These are phyloP conservation scores for Cochlearius cochlearius DNA, from an alignment of 2,113 vertebrate genomes.

Conservation along the genomic window DNA sequence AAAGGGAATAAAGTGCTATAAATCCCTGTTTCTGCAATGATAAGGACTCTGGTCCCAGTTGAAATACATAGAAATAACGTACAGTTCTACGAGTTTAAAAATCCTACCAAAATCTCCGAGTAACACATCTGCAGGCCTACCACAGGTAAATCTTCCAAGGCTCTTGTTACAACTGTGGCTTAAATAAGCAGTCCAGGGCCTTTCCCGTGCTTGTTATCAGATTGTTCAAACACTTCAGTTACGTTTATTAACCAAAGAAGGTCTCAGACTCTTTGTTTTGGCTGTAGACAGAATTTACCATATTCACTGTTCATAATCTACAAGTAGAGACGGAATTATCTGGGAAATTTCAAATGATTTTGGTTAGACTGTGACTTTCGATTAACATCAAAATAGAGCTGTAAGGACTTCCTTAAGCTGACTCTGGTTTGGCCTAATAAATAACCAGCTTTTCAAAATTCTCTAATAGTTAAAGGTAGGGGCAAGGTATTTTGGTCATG, in stretches of 20 bases:
- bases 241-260: background rate
- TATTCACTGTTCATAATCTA: background rate
- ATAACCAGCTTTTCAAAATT: background rate
- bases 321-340: background rate
- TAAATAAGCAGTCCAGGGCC: background rate
- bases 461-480: background rate
- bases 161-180: background rate
- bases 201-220: background rate
- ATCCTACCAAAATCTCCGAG: background rate
- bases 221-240: conserved; percentile 7
- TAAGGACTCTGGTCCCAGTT: background rate
- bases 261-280: background rate
- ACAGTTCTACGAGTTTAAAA: conserved; percentile 13
- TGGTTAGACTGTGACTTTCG: background rate
- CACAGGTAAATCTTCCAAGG: conserved; percentile 16
- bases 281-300: background rate
- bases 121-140: background rate
- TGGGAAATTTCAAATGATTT: background rate
- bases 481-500: background rate
- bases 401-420: background rate
- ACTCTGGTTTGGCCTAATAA: background rate
- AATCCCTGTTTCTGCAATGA: background rate
- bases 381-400: background rate
- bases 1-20: conserved; percentile 36
- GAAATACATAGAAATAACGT: conserved; percentile 1